A percentile compares a stretch with the other conserved stretches of the same genome.
Evolutionary conservation across 2,113 vertebrate species (phyloP).

Genomic region (Notothenia rossii): DNA sequence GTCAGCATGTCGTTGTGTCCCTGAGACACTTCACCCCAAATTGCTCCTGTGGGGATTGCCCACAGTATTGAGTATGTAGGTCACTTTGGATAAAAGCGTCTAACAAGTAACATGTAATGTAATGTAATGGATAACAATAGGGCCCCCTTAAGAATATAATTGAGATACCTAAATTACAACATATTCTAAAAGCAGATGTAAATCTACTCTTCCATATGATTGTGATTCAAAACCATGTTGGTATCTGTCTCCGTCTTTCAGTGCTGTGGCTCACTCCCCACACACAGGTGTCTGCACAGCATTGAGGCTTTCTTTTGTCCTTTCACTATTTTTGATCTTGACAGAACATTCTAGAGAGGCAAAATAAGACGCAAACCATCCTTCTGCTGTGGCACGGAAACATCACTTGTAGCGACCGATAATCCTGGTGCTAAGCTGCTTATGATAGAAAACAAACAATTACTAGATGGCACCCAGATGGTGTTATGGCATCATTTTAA

Average conservation of each 20-base stretch:
- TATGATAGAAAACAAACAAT: conserved; percentile 69
- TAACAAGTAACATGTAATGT: too few relatives aligned
- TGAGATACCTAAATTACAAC: neutral
- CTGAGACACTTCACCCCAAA: too few relatives aligned
- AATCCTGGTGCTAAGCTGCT: conserved; percentile 62
- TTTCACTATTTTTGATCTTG: neutral
- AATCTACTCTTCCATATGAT: neutral
- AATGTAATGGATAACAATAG: too few relatives aligned
- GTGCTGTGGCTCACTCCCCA: neutral
- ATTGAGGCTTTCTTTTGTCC: neutral
- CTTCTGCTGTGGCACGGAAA: conserved; percentile 30
- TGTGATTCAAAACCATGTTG: too few relatives aligned
- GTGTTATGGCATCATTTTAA: neutral
- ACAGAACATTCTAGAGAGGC: neutral
- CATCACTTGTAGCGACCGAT: conserved; percentile 38
- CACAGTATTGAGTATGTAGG: too few relatives aligned
- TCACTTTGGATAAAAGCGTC: too few relatives aligned
- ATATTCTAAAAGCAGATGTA: neutral
- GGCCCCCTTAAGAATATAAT: neutral
- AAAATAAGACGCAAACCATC: conserved; percentile 8
- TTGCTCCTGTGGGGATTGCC: too few relatives aligned
- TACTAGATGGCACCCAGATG: conserved; percentile 60
- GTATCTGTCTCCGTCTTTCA: neutral
- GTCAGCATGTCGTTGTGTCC: too few relatives aligned
- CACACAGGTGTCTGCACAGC: conserved; percentile 6